A percentile compares a stretch with the other conserved stretches of the same genome.
Conservation (phyloP, 2,888 invertebrate genomes). For the Brachylomia viminalis region DNA sequence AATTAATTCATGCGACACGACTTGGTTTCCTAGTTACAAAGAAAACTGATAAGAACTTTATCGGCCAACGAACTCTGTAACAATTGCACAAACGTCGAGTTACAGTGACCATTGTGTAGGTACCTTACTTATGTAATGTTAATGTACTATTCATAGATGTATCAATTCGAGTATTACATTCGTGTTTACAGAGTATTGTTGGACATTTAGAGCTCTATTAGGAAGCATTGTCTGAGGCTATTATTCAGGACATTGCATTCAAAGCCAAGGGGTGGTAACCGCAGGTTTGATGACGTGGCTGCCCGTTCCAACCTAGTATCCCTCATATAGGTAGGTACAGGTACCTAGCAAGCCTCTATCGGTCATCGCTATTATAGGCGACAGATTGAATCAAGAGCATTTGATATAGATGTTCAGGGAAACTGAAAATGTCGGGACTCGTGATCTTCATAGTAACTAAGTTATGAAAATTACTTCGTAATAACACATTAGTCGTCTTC, state of each 20-base stretch:
- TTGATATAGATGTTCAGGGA: constrained; percentile 17
- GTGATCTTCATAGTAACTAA: constrained; percentile 11
- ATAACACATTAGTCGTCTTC: constrained; percentile 50
- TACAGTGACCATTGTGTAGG: constrained; percentile 65
- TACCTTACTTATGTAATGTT: constrained; percentile 62
- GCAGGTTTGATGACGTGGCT: constrained; percentile 3
- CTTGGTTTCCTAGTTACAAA: constrained; percentile 80
- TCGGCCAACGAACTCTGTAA: constrained; percentile 83
- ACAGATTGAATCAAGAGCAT: constrained; percentile 11
- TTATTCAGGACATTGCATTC: constrained; percentile 5
- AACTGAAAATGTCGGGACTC: not conserved
- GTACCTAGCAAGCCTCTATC: not conserved
- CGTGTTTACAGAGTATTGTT: constrained; percentile 19
- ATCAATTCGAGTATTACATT: constrained; percentile 33
- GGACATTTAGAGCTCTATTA: constrained; percentile 24
- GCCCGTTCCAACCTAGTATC: not conserved
- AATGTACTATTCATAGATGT: constrained; percentile 42
- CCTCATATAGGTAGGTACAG: not conserved
- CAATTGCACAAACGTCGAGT: constrained; percentile 76
- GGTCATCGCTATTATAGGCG: not conserved
- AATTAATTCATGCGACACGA: constrained; percentile 80
- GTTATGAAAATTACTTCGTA: constrained; percentile 49
- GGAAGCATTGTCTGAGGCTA: constrained; percentile 11
- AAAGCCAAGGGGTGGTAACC: not conserved
- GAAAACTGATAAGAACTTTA: constrained; percentile 86